These are phyloP conservation scores for Drosophila nr. perissopoda DNA, from an alignment of 2,888 invertebrate species.

Conservation along the genomic window DNA sequence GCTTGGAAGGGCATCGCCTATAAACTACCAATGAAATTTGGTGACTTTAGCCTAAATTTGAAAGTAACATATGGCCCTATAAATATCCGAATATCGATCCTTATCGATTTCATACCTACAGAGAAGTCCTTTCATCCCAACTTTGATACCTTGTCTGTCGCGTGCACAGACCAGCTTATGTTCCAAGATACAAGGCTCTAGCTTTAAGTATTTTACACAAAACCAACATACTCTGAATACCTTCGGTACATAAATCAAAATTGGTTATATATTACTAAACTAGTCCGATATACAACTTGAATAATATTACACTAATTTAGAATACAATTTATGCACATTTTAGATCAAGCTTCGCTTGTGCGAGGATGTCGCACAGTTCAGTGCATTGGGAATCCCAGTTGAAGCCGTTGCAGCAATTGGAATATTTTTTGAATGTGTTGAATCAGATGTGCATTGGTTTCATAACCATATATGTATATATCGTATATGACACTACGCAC, in stretches of 20 bases:
- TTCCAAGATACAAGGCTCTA: background rate
- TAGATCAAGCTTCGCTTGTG: background rate
- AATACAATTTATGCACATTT: slow-evolving; percentile 19
- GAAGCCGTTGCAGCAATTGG: slow-evolving; percentile 60
- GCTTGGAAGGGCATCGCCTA: too few species aligned
- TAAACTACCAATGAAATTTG: too few species aligned
- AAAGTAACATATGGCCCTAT: too few species aligned
- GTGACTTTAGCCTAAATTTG: too few species aligned
- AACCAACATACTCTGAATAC: background rate
- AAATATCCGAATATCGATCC: too few species aligned
- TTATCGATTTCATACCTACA: background rate
- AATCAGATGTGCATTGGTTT: slow-evolving; percentile 84
- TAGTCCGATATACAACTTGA: background rate
- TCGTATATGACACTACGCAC: slow-evolving; percentile 76
- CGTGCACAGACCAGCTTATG: background rate
- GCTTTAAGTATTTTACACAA: background rate
- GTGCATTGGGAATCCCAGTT: slow-evolving; percentile 49
- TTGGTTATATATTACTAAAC: background rate
- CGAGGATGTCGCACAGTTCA: slow-evolving; percentile 70
- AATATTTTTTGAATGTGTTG: slow-evolving; percentile 73
- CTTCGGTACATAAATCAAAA: slow-evolving; percentile 11
- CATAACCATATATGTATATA: slow-evolving; percentile 82
- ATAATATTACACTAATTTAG: too few species aligned
- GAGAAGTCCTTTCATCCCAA: background rate
- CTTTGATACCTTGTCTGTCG: background rate